Evolutionary conservation across 2,113 vertebrate genomes (phyloP), one percentile per base, ranked within the genome.

Genomic region (Pitta sordida): DNA sequence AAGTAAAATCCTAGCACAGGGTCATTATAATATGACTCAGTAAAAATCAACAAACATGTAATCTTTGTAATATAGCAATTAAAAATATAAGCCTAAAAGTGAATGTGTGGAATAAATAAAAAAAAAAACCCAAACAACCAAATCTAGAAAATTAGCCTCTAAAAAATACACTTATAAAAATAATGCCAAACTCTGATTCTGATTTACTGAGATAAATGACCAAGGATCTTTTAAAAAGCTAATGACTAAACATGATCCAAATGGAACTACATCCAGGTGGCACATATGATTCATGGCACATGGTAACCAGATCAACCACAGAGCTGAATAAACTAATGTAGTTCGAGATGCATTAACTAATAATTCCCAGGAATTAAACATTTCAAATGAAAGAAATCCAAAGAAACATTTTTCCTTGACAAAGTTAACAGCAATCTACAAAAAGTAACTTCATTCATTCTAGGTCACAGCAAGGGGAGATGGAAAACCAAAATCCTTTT

Each of bases 191-290:
- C 32, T 90, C 56, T 27, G 32, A 59, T 58, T 95, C 30, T 79
- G 92, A 94, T 93, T 96, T 85, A 65, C 55, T 51, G 46, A 95
- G 96, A 96, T 90, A 94, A 97, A 97, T 95, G 94, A 86, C 86
- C 86, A 30, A 0, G 59, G 85, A 82, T 94, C 82, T 91, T 95
- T 87, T 10, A 13, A 79, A 83, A 86, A 81, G 75, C 94, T 96
- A 96, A 95, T 83, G 88, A 91, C 89, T 94, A 95, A 95, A 81
- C 48, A 91, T 48, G 94, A 96, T 97, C 97, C 96, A 96, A 96
- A 74, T 86, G 88, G 96, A 96, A 91, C 39, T 22, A 53, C 27
- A 93, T 96, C 96, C 97, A 96, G 96, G 95, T 95, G 96, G 96
- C 95, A 94, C 78, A 9, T 78, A 91, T 46, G 95, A 96, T 93